phyloP scores from a whole-genome alignment of 2,113 vertebrate species.

The Nyctibius bracteatus region DNA sequence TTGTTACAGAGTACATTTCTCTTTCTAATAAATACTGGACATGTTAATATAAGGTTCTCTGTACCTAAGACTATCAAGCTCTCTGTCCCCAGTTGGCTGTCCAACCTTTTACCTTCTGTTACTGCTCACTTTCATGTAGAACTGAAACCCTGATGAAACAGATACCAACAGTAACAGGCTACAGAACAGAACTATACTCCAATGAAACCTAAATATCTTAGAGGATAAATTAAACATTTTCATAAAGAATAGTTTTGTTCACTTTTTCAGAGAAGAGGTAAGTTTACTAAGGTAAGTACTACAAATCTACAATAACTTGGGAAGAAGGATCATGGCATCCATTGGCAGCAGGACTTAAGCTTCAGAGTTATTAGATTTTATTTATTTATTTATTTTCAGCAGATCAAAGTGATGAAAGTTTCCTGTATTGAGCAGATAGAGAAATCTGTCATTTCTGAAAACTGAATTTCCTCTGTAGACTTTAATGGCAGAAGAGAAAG shows the following conservation, averaged over 20 bases:
- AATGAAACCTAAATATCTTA: neutral
- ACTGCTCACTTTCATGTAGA: neutral
- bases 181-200: neutral
- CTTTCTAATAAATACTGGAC: neutral
- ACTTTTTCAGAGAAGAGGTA: neutral
- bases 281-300: neutral
- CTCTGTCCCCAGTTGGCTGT: neutral
- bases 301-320: neutral
- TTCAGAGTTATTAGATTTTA: neutral
- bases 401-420: neutral
- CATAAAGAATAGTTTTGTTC: neutral
- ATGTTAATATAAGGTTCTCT: neutral
- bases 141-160: neutral
- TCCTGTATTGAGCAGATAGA: neutral
- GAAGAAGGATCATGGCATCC: neutral
- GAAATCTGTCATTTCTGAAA: neutral
- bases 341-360: neutral
- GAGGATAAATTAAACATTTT: neutral
- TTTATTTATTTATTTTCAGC: neutral
- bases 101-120: neutral
- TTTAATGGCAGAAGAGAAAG: neutral
- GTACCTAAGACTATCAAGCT: neutral
- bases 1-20: neutral
- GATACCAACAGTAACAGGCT: neutral
- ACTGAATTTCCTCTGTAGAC: fast-evolving